Evolutionary conservation across 2,888 invertebrate genomes (phyloP), one percentile per base, ranked within the genome.

Genomic region (Drosophila falleni): DNA sequence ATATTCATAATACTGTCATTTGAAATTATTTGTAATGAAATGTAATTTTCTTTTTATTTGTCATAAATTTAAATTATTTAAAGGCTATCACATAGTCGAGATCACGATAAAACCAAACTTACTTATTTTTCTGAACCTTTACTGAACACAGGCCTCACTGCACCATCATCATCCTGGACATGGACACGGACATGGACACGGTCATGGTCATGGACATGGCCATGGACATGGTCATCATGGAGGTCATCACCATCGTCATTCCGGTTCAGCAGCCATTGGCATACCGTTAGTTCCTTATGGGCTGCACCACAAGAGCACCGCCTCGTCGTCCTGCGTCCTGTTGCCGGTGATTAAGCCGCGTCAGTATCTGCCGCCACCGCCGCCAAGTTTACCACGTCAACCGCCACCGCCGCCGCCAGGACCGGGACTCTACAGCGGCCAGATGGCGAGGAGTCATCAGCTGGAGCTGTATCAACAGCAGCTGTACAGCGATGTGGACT

Each of bases 381-480:
- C 96, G 0, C 96, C 96, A 1, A 95, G 95, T 0, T 94, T 92
- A 72, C 94, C 91, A 3, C 92, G 93, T n/a, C 94, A 94, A 50
- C 93, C 95, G 2, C 94, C 95, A 0, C 95, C 95, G 1, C 96
- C 95, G 5, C 94, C 95, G 5, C 94, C 95, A 10, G 94, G 94
- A 10, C 95, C 96, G 0, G 96, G 96, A 0, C 56, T 95, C 1
- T 96, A 95, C 83, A 94, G 95, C 37, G 95, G 94, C 80, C 95
- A 96, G 82, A 93, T 96, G 46, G 95, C 95, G 0, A 93, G 95
- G 16, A 95, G 95, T 26, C 97, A 97, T 26, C 97, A 97, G 90
- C 96, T 97, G 71, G 97, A 97, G 74, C 96, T 97, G 89, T 98
- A 97, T 88, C 96, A 97, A 85, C 97, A 97, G 89, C 97, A 97